Percentiles rank a stretch among this genome's conserved stretches.
These are phyloP conservation scores for Homarus americanus DNA, from an alignment of 1,140 invertebrate species.

Conservation along the genomic window DNA sequence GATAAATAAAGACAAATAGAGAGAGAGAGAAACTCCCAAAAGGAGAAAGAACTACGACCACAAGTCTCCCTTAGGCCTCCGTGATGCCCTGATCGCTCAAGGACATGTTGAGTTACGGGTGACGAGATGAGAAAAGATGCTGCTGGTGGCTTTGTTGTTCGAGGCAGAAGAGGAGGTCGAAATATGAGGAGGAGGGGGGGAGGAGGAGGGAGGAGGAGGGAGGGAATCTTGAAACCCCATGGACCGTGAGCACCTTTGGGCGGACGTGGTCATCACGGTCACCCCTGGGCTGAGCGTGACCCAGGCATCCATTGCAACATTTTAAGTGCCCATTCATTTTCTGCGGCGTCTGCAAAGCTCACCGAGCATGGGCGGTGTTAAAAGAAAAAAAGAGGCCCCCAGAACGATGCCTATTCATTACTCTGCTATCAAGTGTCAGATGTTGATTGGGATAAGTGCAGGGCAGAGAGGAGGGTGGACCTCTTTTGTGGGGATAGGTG, in stretches of 20 bases:
- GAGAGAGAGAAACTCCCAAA: not conserved
- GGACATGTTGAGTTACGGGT: not conserved
- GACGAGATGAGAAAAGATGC: not conserved
- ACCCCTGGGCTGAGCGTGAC: slow-evolving; percentile 57
- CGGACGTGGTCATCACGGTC: slow-evolving; percentile 46
- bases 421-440: slow-evolving; percentile 41
- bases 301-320: slow-evolving; percentile 59
- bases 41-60: not conserved
- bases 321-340: slow-evolving; percentile 70
- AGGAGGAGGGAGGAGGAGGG: not conserved
- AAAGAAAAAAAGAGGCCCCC: not conserved
- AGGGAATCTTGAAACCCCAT: not conserved
- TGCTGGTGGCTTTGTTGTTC: not conserved
- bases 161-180: not conserved
- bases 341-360: slow-evolving; percentile 53
- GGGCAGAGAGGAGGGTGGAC: not conserved
- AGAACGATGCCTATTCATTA: slow-evolving; percentile 55
- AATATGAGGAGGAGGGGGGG: no score
- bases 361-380: slow-evolving; percentile 42
- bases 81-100: not conserved
- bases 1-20: not conserved
- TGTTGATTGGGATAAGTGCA: slow-evolving; percentile 5
- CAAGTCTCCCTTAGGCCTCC: not conserved
- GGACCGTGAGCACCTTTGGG: slow-evolving; percentile 58
- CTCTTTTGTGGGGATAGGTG: not conserved